These are phyloP conservation scores for Tragelaphus scriptus DNA, from an alignment of 2,113 vertebrate species.

Conservation along the genomic window DNA sequence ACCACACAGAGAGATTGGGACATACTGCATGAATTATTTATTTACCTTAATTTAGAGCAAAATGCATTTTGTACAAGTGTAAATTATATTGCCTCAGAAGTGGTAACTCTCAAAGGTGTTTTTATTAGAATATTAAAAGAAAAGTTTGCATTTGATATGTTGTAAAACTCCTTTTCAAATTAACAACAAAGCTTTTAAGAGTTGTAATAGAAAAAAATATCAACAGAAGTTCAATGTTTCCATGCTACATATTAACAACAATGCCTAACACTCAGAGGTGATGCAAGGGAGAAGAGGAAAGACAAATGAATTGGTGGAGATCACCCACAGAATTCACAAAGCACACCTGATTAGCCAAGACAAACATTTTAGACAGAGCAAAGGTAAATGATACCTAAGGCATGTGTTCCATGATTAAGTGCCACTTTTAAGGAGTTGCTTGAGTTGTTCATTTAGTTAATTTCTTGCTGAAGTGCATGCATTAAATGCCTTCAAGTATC, in stretches of 20 bases:
- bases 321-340: background rate
- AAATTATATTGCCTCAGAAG: conserved; percentile 38
- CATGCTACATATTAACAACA: background rate
- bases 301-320: background rate
- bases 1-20: background rate
- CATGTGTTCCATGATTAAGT: background rate
- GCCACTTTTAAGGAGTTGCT: background rate
- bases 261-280: background rate
- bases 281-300: background rate
- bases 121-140: conserved; percentile 51
- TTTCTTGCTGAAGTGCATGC: background rate
- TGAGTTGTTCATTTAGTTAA: background rate
- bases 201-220: background rate
- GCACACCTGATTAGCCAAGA: background rate
- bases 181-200: background rate
- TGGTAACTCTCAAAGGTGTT: background rate
- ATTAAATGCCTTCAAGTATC: background rate
- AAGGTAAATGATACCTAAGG: background rate
- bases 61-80: conserved; percentile 23
- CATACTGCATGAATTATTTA: conserved; percentile 37
- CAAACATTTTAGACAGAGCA: background rate
- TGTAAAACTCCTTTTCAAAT: conserved; percentile 24
- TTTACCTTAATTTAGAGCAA: conserved; percentile 22
- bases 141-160: conserved; percentile 19
- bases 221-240: background rate